Base-by-base conservation (phyloP, 1,140 invertebrate species). In the Drosophila kanapiae region DNA sequence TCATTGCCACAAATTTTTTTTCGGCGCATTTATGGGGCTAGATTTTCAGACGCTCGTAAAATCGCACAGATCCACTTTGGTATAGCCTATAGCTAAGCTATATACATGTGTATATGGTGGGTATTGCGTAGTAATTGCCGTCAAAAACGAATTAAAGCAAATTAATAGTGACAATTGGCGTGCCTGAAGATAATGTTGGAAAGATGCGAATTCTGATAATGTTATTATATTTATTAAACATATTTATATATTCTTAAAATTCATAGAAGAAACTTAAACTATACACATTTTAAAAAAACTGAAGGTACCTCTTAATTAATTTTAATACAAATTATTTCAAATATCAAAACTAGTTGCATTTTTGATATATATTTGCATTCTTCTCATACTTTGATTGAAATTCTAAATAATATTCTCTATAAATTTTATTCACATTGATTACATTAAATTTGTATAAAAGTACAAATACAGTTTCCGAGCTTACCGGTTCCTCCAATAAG, bases 41-140 rank as follows among this genome's bases (percentile, higher is more conserved):
- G 68, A 72, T 72, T 72, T 51, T 72, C 67, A 72, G 67, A 60
- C 69, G 68, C n/a, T 72, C 67, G 33, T 72, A 72, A 72, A 72
- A 72, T 49, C 45, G 53, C 69, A 51, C 45, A 72, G 45, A 72
- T 72, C 67, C 27, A 68, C 18, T 68, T 16, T 51, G 33, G 59
- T 63, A 63, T 57, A 62, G 47, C 11, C 35, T 16, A 65, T 35
- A 37, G 18, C 18, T n/a, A 47, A 18, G 14, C 29, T 27, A 61
- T 49, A 60, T 18, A 61, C 35, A 60, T 18, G 10, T 31, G n/a
- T 8, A 4, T 16, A 14, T 40, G 7, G 38, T 40, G 7, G 47
- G 38, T 54, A 69, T 54, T 68, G 67, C 63, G 67, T 68, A 65
- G 62, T 54, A 70, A 70, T 70, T 69, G 38, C 31, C 35, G 38